Conservation (phyloP, 2,113 vertebrate genomes). For the Saimiri boliviensis region DNA sequence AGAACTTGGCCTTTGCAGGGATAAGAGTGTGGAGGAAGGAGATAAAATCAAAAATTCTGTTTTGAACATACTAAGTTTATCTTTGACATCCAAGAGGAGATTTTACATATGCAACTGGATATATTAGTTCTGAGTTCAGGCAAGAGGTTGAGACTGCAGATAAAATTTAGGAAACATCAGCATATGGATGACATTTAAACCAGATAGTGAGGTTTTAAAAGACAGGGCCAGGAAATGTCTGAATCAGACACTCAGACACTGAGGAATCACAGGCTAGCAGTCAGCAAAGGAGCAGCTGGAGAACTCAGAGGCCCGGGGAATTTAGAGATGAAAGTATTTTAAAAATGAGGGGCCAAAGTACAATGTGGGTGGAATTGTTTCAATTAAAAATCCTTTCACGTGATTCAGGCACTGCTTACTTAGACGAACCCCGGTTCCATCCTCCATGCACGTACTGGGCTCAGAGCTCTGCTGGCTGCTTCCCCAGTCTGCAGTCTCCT, state of each 20-base stretch:
- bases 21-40: not conserved
- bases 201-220: not conserved
- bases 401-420: not conserved
- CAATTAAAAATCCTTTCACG: not conserved
- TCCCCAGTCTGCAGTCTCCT: not conserved
- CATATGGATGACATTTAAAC: not conserved
- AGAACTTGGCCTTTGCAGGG: not conserved
- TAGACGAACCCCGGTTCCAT: not conserved
- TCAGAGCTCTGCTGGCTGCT: not conserved
- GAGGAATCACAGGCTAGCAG: not conserved
- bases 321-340: not conserved
- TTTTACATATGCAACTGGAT: not conserved
- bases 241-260: not conserved
- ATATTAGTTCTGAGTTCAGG: not conserved
- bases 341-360: not conserved
- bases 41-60: not conserved
- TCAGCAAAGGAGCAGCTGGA: not conserved
- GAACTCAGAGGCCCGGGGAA: not conserved
- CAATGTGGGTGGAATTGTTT: not conserved
- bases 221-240: not conserved
- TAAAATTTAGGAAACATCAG: not conserved
- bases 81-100: not conserved
- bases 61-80: constrained; percentile 22
- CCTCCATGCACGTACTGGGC: too few relatives aligned
- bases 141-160: not conserved